Conservation (phyloP, 2,888 invertebrate species). For the Parochlus steinenii region DNA sequence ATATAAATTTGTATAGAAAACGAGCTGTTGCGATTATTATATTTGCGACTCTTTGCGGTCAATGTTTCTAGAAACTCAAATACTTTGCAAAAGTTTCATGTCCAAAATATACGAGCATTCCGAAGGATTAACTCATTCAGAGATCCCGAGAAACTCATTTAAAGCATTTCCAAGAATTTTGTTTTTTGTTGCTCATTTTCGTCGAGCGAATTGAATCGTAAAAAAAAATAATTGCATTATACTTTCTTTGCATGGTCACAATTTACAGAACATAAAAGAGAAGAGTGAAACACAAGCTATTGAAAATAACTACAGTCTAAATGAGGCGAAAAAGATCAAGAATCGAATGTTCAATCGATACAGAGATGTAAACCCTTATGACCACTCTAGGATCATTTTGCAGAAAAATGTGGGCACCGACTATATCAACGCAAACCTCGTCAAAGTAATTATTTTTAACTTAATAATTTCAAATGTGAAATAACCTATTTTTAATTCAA, state of each 20-base stretch:
- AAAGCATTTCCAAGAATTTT: too few species aligned
- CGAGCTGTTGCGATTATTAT: too few species aligned
- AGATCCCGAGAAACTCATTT: too few species aligned
- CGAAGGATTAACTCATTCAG: too few species aligned
- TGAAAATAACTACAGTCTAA: constrained; percentile 14
- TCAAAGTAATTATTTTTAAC: constrained; percentile 41
- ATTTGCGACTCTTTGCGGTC: too few species aligned
- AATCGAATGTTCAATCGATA: constrained; percentile 41
- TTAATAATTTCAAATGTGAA: constrained; percentile 1
- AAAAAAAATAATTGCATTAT: too few species aligned
- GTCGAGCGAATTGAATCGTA: too few species aligned
- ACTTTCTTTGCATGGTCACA: neutral
- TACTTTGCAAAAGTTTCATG: too few species aligned
- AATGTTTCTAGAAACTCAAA: too few species aligned
- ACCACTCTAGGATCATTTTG: constrained; percentile 76
- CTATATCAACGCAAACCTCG: constrained; percentile 90
- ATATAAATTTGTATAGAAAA: too few species aligned
- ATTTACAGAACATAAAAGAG: constrained; percentile 10
- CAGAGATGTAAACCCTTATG: constrained; percentile 89
- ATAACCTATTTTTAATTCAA: neutral
- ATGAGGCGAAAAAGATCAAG: constrained; percentile 25
- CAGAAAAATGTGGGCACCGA: constrained; percentile 43
- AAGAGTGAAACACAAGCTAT: constrained; percentile 7
- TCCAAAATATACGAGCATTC: too few species aligned
- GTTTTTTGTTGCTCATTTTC: too few species aligned